Evolutionary conservation across 35 echinoderm and acorn worm genomes (phyloP).

Genomic region (Chiridota heheva): DNA sequence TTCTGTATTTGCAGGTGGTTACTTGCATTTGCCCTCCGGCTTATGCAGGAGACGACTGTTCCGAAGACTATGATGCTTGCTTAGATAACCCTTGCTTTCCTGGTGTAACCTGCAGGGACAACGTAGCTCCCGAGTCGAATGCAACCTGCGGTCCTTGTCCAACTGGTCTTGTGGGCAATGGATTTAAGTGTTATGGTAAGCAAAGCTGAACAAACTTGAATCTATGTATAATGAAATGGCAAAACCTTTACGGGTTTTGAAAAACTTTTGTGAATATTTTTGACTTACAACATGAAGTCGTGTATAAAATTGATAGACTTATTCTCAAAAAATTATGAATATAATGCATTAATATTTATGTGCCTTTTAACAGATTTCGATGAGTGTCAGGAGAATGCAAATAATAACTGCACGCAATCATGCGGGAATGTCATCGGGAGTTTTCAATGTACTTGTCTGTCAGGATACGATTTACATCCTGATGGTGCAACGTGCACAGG

Average conservation of each 20-base stretch:
- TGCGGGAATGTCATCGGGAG: constrained; percentile 66
- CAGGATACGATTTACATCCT: constrained; percentile 64
- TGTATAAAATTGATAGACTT: not conserved
- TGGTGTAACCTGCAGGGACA: constrained; percentile 75
- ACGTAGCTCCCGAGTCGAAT: constrained; percentile 48
- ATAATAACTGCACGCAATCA: constrained; percentile 58
- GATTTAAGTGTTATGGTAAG: constrained; percentile 85
- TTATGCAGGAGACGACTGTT: constrained; percentile 65
- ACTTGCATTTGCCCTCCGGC: constrained; percentile 56
- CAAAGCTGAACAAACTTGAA: not conserved
- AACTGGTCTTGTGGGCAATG: constrained; percentile 63
- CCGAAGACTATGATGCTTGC: constrained; percentile 66
- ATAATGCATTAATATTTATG: no score
- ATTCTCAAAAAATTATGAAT: not conserved
- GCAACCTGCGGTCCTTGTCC: constrained; percentile 72
- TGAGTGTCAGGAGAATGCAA: constrained; percentile 50
- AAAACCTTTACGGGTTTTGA: no score
- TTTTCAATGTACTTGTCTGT: constrained; percentile 57
- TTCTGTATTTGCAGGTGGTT: constrained; percentile 69
- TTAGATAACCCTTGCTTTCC: constrained; percentile 71
- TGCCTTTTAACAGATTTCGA: constrained; percentile 69
- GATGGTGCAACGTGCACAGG: constrained; percentile 56
- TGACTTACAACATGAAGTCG: not conserved
- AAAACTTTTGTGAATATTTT: no score
- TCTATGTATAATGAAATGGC: no score